These are phyloP conservation scores for Oscarella lobularis DNA, from an alignment of 37 sponge, comb jelly and placozoan species.

Conservation along the genomic window DNA sequence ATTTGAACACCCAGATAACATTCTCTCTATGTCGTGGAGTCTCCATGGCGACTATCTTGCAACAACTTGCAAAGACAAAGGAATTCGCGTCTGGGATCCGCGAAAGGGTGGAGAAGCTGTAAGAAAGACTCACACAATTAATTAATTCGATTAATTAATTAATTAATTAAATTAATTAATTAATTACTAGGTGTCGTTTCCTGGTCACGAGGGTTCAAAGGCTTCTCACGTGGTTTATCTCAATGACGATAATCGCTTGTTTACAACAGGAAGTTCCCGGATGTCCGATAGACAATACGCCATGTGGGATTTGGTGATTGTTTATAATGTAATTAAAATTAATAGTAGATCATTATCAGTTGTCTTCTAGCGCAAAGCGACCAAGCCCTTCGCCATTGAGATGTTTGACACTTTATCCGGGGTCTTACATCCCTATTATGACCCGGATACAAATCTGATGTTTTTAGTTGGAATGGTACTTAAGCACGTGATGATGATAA, in stretches of 20 bases:
- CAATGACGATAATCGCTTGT: conserved; percentile 28
- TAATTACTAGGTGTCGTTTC: conserved; percentile 1
- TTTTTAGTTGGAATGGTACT: conserved; percentile 84
- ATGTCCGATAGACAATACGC: conserved; percentile 56
- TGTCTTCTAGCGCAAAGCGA: conserved; percentile 26
- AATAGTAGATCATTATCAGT: background rate
- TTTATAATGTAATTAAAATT: too few species aligned
- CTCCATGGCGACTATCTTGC: conserved; percentile 60
- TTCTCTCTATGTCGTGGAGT: conserved; percentile 55
- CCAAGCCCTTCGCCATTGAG: conserved; percentile 37
- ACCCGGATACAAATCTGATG: conserved; percentile 67
- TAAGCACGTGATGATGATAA: too few species aligned
- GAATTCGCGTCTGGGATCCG: conserved; percentile 52
- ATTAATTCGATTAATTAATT: too few species aligned
- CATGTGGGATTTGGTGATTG: conserved; percentile 47
- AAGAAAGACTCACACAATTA: too few species aligned
- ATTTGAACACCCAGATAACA: conserved; percentile 15
- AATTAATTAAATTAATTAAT: too few species aligned
- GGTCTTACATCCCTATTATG: conserved; percentile 78
- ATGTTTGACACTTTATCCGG: conserved; percentile 66
- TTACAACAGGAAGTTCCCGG: conserved; percentile 51
- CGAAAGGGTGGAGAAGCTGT: too few species aligned
- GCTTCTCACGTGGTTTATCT: conserved; percentile 40
- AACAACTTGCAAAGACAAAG: conserved; percentile 93
- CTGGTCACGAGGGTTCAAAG: conserved; percentile 53